phyloP scores from a whole-genome alignment of 2,797 vertebrate genomes.

The Hirundo rustica region DNA sequence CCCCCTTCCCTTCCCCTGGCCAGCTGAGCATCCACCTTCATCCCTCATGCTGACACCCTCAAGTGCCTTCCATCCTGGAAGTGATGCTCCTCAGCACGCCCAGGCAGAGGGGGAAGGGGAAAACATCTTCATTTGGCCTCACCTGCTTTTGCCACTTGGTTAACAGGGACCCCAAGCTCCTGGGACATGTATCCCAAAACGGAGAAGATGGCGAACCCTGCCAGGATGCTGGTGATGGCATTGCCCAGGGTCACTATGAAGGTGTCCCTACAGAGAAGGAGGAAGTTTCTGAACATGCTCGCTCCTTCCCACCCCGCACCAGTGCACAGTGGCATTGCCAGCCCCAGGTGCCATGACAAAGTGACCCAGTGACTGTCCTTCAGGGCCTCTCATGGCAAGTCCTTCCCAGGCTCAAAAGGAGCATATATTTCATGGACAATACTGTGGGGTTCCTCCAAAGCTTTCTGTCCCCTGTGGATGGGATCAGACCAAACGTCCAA shows the following conservation, averaged over 20 bases:
- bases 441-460: not conserved
- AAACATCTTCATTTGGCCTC: not conserved
- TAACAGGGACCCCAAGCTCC: constrained; percentile 82
- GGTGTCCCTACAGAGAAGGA: constrained; percentile 74
- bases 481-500: not conserved
- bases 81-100: not conserved
- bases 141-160: constrained; percentile 85
- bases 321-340: not conserved
- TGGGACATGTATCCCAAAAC: constrained; percentile 85
- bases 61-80: not conserved
- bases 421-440: not conserved
- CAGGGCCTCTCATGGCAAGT: not conserved
- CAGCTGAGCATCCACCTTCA: not conserved
- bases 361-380: not conserved
- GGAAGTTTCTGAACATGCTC: not conserved
- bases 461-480: not conserved
- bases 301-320: not conserved
- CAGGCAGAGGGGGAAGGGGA: not conserved
- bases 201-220: constrained; percentile 83
- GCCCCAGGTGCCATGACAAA: not conserved
- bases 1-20: not conserved
- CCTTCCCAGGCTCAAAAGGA: not conserved
- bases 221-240: constrained; percentile 82
- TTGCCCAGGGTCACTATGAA: constrained; percentile 84
- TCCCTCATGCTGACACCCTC: not conserved